These are phyloP conservation scores for Tragulus kanchil DNA, from an alignment of 2,113 vertebrate species.

Conservation along the genomic window DNA sequence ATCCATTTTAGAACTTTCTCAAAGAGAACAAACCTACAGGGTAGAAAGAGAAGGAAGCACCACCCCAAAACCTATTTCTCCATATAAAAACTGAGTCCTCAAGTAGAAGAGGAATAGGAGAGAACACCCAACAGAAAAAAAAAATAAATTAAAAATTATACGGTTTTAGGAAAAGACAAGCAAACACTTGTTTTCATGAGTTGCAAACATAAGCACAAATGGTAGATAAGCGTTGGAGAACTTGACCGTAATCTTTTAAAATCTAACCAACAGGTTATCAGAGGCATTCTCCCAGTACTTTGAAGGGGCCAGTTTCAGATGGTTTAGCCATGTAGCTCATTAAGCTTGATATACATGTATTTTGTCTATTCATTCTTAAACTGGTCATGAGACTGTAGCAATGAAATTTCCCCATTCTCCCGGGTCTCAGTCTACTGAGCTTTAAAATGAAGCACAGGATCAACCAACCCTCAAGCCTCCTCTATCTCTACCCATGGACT, in stretches of 20 bases:
- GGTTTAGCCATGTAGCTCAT: neutral
- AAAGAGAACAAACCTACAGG: neutral
- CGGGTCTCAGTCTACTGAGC: neutral
- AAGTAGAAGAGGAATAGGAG: neutral
- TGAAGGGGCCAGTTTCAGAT: neutral
- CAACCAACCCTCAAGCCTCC: neutral
- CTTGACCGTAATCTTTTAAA: neutral
- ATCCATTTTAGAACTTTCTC: neutral
- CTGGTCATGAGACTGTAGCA: neutral
- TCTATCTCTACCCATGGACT: neutral
- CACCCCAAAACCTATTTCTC: neutral
- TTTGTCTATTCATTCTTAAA: neutral
- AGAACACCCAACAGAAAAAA: neutral
- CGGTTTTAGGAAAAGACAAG: neutral
- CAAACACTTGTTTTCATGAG: neutral
- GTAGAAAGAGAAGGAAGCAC: neutral
- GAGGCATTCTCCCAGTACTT: neutral
- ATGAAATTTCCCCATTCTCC: neutral
- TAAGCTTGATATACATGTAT: neutral
- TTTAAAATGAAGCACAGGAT: neutral
- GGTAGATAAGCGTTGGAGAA: accelerated
- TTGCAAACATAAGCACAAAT: neutral
- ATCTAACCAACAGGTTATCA: neutral
- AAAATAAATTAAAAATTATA: neutral
- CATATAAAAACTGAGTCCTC: neutral